A percentile compares a stretch with the other conserved stretches of the same genome.
phyloP scores from a whole-genome alignment of 2,888 invertebrate genomes.

The Agonum fuliginosum region DNA sequence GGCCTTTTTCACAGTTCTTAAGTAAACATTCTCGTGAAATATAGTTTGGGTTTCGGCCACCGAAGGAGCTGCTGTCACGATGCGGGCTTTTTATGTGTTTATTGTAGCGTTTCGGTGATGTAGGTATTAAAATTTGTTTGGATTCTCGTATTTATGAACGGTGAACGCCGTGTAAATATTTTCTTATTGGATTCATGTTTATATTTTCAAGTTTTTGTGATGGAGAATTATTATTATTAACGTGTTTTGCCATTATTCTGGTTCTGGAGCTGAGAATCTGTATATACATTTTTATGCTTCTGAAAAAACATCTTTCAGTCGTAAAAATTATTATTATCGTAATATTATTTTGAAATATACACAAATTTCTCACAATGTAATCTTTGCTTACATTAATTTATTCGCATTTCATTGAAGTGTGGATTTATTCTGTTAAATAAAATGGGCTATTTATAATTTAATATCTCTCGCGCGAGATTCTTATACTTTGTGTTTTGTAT shows the following conservation, averaged over 20 bases:
- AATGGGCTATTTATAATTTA: no score
- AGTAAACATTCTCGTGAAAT: slow-evolving; percentile 54
- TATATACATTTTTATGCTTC: neutral
- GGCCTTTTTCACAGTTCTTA: slow-evolving; percentile 56
- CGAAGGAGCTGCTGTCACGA: slow-evolving; percentile 2
- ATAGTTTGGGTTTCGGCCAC: slow-evolving; percentile 47
- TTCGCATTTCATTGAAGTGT: no score
- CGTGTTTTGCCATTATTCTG: slow-evolving; percentile 28
- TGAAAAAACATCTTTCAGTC: slow-evolving; percentile 7
- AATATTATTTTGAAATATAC: neutral
- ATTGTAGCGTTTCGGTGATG: slow-evolving; percentile 9
- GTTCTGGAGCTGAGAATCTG: neutral
- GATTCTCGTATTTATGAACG: slow-evolving; percentile 32
- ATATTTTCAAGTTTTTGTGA: slow-evolving; percentile 25
- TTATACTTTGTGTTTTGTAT: no score
- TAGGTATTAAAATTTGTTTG: slow-evolving; percentile 43
- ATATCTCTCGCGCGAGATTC: no score
- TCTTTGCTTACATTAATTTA: no score
- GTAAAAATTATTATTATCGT: slow-evolving; percentile 33
- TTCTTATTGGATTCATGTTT: slow-evolving; percentile 37
- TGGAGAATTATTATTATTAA: slow-evolving; percentile 35
- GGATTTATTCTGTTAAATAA: no score
- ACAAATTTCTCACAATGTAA: neutral
- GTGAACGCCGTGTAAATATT: slow-evolving; percentile 25
- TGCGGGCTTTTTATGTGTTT: slow-evolving; percentile 42